These are phyloP conservation scores for Australoheros scitulus DNA, from an alignment of 2,113 vertebrate species.

Conservation along the genomic window DNA sequence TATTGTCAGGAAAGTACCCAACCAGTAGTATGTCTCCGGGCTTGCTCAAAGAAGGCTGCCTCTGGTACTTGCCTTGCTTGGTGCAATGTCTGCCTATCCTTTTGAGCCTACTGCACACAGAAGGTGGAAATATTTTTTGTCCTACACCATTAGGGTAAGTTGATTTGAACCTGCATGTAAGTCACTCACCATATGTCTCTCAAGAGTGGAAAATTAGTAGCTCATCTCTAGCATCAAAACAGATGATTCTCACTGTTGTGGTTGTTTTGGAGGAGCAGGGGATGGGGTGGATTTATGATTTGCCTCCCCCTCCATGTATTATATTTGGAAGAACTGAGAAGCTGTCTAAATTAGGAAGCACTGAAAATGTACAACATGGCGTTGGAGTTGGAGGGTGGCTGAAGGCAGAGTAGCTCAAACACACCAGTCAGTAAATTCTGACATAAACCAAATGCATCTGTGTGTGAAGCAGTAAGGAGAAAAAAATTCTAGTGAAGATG, in stretches of 20 bases:
- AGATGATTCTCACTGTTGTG: constrained; percentile 55
- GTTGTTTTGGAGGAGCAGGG: constrained; percentile 55
- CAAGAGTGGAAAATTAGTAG: constrained; percentile 29
- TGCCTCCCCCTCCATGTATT: constrained; percentile 48
- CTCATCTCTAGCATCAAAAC: constrained; percentile 55
- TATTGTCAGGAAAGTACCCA: constrained; percentile 56
- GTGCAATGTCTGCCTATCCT: constrained; percentile 32
- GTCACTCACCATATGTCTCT: constrained; percentile 43
- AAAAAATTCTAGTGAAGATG: constrained; percentile 11
- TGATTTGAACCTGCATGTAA: constrained; percentile 39
- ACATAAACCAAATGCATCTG: constrained; percentile 28
- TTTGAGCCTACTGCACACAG: constrained; percentile 18
- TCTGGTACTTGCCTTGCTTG: constrained; percentile 36
- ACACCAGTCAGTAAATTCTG: constrained; percentile 11
- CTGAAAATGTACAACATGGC: constrained; percentile 5
- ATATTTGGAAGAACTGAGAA: constrained; percentile 51
- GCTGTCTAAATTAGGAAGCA: constrained; percentile 52
- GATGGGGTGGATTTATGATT: constrained; percentile 46
- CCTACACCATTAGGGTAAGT: constrained; percentile 2
- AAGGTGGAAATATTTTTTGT: constrained; percentile 54
- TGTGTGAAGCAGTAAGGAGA: constrained; percentile 10
- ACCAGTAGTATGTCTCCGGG: constrained; percentile 30
- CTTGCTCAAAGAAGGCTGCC: constrained; percentile 35
- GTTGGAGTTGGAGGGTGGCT: constrained; percentile 3
- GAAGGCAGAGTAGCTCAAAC: constrained; percentile 33